phyloP scores from a whole-genome alignment of 2,888 invertebrate genomes.

The Apamea crenata region DNA sequence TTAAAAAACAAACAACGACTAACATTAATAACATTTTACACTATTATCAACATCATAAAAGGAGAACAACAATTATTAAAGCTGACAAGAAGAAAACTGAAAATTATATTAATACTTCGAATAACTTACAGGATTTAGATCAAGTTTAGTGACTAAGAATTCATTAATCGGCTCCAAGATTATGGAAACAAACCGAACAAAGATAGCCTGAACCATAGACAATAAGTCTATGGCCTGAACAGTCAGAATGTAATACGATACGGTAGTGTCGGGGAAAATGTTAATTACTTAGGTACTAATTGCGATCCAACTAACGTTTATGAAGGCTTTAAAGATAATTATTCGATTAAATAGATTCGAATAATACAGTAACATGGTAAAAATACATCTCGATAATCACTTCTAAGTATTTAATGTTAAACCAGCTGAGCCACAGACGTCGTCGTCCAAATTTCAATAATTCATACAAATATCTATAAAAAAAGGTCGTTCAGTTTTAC shows the following conservation, averaged over 20 bases:
- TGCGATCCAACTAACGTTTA: background rate
- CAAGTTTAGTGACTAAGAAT: background rate
- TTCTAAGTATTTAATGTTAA: background rate
- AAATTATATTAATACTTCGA: background rate
- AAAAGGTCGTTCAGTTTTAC: no score
- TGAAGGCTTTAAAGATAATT: background rate
- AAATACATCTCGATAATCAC: background rate
- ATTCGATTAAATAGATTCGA: background rate
- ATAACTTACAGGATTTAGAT: background rate
- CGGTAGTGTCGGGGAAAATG: background rate
- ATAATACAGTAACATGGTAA: background rate
- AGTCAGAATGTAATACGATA: background rate
- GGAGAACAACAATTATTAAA: background rate
- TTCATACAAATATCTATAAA: no score
- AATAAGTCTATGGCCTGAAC: no score
- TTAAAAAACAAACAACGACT: background rate
- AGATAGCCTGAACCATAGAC: no score
- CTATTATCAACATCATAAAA: background rate
- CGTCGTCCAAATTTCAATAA: no score
- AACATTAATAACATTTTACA: background rate
- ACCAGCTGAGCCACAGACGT: no score
- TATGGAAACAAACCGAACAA: background rate
- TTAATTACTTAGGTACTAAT: background rate
- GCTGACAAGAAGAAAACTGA: background rate
- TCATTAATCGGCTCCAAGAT: background rate